Base-by-base conservation (phyloP, 2,113 vertebrate genomes). In the Siniperca knerii region DNA sequence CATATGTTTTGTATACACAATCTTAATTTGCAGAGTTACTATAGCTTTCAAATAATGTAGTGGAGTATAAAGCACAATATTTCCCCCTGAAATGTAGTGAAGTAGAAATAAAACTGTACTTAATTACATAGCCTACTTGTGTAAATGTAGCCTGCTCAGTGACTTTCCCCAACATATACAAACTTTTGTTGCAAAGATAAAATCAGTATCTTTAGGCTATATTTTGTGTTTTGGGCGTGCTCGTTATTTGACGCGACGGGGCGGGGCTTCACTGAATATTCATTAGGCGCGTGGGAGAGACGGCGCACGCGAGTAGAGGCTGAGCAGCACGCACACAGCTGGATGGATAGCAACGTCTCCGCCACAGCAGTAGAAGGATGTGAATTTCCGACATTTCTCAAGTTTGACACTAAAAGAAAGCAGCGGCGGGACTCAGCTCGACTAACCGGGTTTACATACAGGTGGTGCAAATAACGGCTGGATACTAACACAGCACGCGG, bases 261-360 rank as follows among this genome's bases (percentile, higher is more conserved):
- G 91, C 86, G 87, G 29, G 83, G 81, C 44, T 70, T 7, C 0
- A 2, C 52, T 90, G 75, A 76, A 91, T 93, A 93, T 87, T 92
- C 88, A 91, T 80, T 0, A 54, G 7, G 40, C 50, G 55, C 52
- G 83, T 58, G 76, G 82, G 57, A 40, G 79, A 33, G 72, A 10
- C 55, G 50, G 69, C 48, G 77, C 82, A 82, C 84, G 90, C 67
- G 71, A 23, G 74, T 2, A 15, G 64, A 62, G 10, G 37, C 75
- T 29, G 78, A n/a, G 67, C 72, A 18, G 48, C 74, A 8, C 68
- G 35, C 75, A 25, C 72, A 67, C 90, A 88, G 82, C 86, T 84
- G 89, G 82, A 87, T 81, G 86, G 85, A 82, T 16, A 75, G 57
- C 52, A 50, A 1, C 79, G 75, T 71, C 61, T 64, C 60, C 55